phyloP scores from a whole-genome alignment of 2,797 vertebrate genomes.

The Loris lydekkerianus region DNA sequence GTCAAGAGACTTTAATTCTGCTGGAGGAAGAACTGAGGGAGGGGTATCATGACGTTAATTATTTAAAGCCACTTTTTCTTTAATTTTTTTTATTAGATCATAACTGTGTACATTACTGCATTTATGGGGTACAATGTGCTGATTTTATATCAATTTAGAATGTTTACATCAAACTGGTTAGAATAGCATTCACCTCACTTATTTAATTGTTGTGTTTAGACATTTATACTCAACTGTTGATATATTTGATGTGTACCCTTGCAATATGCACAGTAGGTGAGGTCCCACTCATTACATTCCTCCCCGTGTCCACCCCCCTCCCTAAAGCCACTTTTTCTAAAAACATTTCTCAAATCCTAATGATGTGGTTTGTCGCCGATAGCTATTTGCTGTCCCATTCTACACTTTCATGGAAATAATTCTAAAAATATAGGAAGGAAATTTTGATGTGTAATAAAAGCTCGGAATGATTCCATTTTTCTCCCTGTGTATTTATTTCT shows the following conservation, averaged over 20 bases:
- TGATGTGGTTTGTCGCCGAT: background rate
- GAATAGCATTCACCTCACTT: too few relatives aligned
- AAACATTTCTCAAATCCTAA: slow-evolving; percentile 44
- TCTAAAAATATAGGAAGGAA: slow-evolving; percentile 48
- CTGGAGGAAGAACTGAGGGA: background rate
- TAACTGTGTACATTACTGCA: too few relatives aligned
- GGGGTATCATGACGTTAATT: slow-evolving; percentile 57
- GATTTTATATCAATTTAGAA: too few relatives aligned
- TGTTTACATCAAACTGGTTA: too few relatives aligned
- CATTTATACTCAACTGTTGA: too few relatives aligned
- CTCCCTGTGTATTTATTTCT: background rate
- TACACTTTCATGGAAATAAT: background rate
- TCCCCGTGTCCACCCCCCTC: too few relatives aligned
- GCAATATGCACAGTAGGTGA: too few relatives aligned
- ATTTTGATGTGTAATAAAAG: background rate
- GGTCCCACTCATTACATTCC: too few relatives aligned
- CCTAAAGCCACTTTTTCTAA: slow-evolving; percentile 66
- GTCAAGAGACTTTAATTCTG: slow-evolving; percentile 62
- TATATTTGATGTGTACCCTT: too few relatives aligned
- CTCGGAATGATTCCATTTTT: background rate
- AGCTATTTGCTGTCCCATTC: background rate
- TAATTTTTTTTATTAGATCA: too few relatives aligned
- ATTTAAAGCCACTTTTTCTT: slow-evolving; percentile 73
- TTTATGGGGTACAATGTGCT: too few relatives aligned
- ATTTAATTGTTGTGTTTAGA: too few relatives aligned